Percentiles rank a stretch among this genome's conserved stretches.
These are phyloP conservation scores for Axis porcinus DNA, from an alignment of 2,113 vertebrate species.

Conservation along the genomic window DNA sequence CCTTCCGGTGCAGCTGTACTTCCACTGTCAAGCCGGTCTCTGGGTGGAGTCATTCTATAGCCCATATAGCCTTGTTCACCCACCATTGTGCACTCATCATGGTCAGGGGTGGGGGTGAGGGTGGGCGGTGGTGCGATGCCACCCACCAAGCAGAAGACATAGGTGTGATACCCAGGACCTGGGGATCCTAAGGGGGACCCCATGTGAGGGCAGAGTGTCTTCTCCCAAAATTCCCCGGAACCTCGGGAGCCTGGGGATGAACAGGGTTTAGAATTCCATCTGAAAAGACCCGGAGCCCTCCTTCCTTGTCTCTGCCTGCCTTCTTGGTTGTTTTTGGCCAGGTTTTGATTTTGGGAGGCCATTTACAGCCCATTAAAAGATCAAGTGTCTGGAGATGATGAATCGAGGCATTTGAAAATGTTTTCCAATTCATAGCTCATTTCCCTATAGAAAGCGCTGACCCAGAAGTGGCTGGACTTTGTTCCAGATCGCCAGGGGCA, in stretches of 20 bases:
- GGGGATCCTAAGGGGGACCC: background rate
- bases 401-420: constrained; percentile 28
- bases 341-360: constrained; percentile 28
- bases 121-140: fast-evolving
- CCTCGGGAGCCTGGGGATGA: background rate
- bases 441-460: constrained; percentile 37
- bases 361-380: constrained; percentile 32
- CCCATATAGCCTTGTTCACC: background rate
- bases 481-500: fast-evolving
- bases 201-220: background rate
- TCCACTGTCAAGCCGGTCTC: background rate
- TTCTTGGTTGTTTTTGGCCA: constrained; percentile 11
- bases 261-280: background rate
- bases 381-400: constrained; percentile 17
- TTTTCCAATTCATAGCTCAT: background rate
- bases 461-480: background rate
- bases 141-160: background rate
- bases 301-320: background rate
- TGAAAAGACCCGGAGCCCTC: background rate
- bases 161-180: background rate
- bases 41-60: background rate
- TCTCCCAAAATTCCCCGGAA: background rate
- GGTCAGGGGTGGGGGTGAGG: too few species aligned
- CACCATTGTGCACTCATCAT: too few species aligned
- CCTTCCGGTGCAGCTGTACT: background rate